phyloP scores from a whole-genome alignment of 1,140 invertebrate species.

The Rhagoletis pomonella region DNA sequence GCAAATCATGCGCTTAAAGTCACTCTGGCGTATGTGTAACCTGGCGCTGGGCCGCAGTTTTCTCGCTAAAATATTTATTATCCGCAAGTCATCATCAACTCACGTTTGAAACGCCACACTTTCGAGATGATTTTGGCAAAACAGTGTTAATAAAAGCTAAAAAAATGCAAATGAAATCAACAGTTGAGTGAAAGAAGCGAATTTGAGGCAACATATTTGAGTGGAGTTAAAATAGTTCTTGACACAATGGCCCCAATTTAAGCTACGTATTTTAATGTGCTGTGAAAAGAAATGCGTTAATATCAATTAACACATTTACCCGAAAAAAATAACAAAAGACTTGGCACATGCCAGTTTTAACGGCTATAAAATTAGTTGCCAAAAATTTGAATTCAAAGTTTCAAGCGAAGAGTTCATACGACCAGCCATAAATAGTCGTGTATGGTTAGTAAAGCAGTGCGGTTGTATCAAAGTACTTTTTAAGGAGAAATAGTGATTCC shows the following conservation, averaged over 20 bases:
- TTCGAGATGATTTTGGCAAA: not conserved
- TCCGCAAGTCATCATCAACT: not conserved
- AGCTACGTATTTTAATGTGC: too few relatives aligned
- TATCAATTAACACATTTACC: slow-evolving; percentile 2
- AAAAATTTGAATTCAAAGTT: not conserved
- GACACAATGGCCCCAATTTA: not conserved
- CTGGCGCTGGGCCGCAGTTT: too few relatives aligned
- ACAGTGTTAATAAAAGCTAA: slow-evolving; percentile 31
- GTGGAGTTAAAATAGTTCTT: not conserved
- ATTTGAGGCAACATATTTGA: not conserved
- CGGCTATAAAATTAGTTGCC: not conserved
- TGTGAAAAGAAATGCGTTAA: not conserved
- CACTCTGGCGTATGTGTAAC: not conserved
- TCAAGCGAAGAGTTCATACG: not conserved
- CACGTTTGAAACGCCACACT: not conserved
- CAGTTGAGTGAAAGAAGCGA: not conserved
- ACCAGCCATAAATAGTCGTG: not conserved
- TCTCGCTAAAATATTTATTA: not conserved
- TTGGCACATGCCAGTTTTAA: not conserved
- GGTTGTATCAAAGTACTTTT: not conserved
- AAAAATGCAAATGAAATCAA: not conserved
- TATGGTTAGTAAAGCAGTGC: not conserved
- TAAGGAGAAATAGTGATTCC: not conserved
- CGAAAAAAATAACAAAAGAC: not conserved
- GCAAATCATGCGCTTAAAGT: not conserved